A percentile compares a stretch with the other conserved stretches of the same genome.
Conservation (phyloP, 2,888 invertebrate species). For the Limenitis arthemis region DNA sequence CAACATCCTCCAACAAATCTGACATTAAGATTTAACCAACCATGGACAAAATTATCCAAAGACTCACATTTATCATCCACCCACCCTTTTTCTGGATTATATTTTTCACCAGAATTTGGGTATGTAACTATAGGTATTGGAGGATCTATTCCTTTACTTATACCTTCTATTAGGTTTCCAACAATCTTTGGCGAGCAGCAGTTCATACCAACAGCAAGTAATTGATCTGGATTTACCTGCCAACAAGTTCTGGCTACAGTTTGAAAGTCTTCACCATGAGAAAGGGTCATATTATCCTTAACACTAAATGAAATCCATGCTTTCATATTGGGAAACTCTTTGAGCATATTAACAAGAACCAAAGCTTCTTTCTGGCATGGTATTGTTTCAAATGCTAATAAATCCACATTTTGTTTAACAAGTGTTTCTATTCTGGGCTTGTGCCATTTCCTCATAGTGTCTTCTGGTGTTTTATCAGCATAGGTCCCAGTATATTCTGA, state of each 20-base stretch:
- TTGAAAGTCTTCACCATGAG: slow-evolving; percentile 84
- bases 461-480: slow-evolving; percentile 71
- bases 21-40: slow-evolving; percentile 86
- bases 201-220: slow-evolving; percentile 90
- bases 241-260: slow-evolving; percentile 77
- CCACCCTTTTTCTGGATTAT: slow-evolving; percentile 76
- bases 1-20: slow-evolving; percentile 91
- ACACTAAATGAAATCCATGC: slow-evolving; percentile 95
- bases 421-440: slow-evolving; percentile 82
- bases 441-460: slow-evolving; percentile 86
- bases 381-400: slow-evolving; percentile 93
- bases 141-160: slow-evolving; percentile 34
- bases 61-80: slow-evolving; percentile 75
- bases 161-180: slow-evolving; percentile 40
- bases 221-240: slow-evolving; percentile 72
- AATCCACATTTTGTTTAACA: slow-evolving; percentile 83
- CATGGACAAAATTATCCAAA: slow-evolving; percentile 76
- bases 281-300: slow-evolving; percentile 70
- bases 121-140: slow-evolving; percentile 85
- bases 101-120: slow-evolving; percentile 92
- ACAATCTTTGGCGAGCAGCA: slow-evolving; percentile 74
- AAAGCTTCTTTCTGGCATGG: slow-evolving; percentile 89
- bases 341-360: slow-evolving; percentile 81
- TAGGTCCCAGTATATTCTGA: slow-evolving; percentile 93
- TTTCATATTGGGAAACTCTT: slow-evolving; percentile 80